Base-by-base conservation (phyloP, 1,140 invertebrate species). In the Odontomachus brunneus region DNA sequence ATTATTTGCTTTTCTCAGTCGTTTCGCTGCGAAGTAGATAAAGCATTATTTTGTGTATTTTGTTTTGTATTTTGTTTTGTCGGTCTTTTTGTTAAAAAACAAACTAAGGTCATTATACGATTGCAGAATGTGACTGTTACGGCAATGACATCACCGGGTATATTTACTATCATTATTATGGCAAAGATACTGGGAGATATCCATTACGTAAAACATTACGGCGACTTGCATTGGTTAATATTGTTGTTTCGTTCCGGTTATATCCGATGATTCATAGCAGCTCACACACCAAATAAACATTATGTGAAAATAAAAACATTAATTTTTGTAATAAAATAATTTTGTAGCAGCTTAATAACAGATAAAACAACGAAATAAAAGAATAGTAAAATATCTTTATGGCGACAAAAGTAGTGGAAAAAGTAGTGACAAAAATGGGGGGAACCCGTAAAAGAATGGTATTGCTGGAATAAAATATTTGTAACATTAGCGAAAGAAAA, bases 131-230 rank as follows among this genome's bases (percentile, higher is more conserved):
- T 15, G 22, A 44, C 15, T 62, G 53, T 84, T 60, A 26, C 26
- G 19, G 14, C 0, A n/a, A 24, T 87, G 71, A 87, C 72, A 33
- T 87, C 75, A 87, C 12, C 17, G 11, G n/a, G 1, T n/a, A 12
- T 7, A 55, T 19, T 44, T 49, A 55, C 55, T 78, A 55, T 66
- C 7, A 19, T 66, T 55, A 19, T 53, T 55, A 19, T 53, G 17
- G 0, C 71, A 48, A 73, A 44, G 15, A 49, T 49, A 62, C 17
- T 3, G 48, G 9, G 2, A 65, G 2, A 55, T 24, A 1, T 76
- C 1, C 22, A 5, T 78, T 26, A 33, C 49, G 15, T 3, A 67
- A 66, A 67, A 38, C n/a, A 67, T 14, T 76, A 2, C 12, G 3
- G 29, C 14, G 9, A 60, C 66, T 53, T 63, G 53, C 1, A 65